Evolutionary conservation across 2,797 vertebrate genomes (phyloP), one percentile per base, ranked within the genome.

Genomic region (Helicolenus hilgendorfi): DNA sequence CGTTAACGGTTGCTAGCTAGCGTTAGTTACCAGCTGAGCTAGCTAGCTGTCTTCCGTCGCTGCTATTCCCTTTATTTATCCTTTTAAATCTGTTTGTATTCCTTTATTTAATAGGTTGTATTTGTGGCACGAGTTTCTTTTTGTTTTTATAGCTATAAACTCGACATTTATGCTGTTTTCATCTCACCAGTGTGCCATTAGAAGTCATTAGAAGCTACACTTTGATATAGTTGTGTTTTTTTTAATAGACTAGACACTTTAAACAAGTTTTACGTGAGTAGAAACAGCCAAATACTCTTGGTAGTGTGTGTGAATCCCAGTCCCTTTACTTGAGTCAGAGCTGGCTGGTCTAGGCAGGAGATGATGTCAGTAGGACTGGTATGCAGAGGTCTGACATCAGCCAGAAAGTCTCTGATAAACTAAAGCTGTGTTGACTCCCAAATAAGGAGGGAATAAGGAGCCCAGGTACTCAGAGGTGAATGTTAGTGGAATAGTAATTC

Each of bases 381-480:
- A 97, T 97, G 96, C 93, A 87, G 89, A 87, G 36, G 79, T 88
- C 93, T 96, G 92, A 95, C 96, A 94, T 95, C 92, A 96, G 86
- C 88, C 78, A 60, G 18, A 85, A 88, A 92, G 77, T 82, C 59
- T 88, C 38, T 69, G 69, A 85, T 41, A 92, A 91, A 79, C 75
- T 79, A 13, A 38, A 74, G 56, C 87, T 91, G 83, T 81, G 92
- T 76, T 86, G 72, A 87, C 79, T 88, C 79, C 4, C 96, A 95
- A 96, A 96, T 95, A 96, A 95, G 95, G 96, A 96, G 90, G 60
- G 72, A 49, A 88, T 6, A 18, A 55, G 38, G 4, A 36, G 10
- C 20, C 11, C 69, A 83, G 81, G 36, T 77, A 73, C 35, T 64
- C 4, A 1, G 35, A 69, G 13, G 5, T 59, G 15, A 13, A 45